These are phyloP conservation scores for Zaprionus lachaisei DNA, from an alignment of 1,140 invertebrate genomes.

Conservation along the genomic window DNA sequence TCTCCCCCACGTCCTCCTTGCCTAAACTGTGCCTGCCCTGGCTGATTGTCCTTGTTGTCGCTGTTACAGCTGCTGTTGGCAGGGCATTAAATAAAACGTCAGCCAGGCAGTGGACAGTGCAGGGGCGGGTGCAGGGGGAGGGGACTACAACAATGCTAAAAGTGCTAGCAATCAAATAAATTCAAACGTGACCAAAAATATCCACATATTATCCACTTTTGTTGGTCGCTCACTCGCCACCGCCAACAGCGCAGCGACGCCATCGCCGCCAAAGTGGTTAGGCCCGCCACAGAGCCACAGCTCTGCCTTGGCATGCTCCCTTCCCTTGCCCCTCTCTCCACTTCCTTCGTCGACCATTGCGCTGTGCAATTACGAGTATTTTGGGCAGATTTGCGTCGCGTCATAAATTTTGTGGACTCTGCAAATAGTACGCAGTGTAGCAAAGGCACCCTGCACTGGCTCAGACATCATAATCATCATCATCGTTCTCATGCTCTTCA, in stretches of 20 bases:
- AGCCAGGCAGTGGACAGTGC: slow-evolving; percentile 25
- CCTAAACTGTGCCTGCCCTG: neutral
- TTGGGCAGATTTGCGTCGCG: slow-evolving; percentile 75
- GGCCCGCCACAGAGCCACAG: slow-evolving; percentile 7
- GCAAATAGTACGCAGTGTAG: slow-evolving; percentile 21
- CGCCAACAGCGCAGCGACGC: slow-evolving; percentile 3
- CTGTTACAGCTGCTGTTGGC: slow-evolving; percentile 63
- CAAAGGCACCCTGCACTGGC: slow-evolving; percentile 37
- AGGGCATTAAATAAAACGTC: slow-evolving; percentile 81
- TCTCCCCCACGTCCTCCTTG: neutral
- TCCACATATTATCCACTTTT: slow-evolving; percentile 81
- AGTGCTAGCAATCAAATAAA: slow-evolving; percentile 82
- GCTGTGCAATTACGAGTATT: slow-evolving; percentile 55
- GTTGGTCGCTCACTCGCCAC: slow-evolving; percentile 22
- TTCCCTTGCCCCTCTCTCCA: neutral
- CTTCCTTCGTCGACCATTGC: neutral
- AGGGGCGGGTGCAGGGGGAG: neutral
- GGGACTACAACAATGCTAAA: slow-evolving; percentile 72
- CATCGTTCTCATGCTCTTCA: slow-evolving; percentile 38
- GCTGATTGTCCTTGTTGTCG: slow-evolving; percentile 31
- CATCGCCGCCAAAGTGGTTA: slow-evolving; percentile 22
- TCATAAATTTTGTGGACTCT: slow-evolving; percentile 62
- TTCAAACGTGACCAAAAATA: slow-evolving; percentile 83
- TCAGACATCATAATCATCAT: slow-evolving; percentile 72
- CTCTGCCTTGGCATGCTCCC: neutral